Conservation (phyloP, 1,140 invertebrate genomes). For the Microplitis demolitor region DNA sequence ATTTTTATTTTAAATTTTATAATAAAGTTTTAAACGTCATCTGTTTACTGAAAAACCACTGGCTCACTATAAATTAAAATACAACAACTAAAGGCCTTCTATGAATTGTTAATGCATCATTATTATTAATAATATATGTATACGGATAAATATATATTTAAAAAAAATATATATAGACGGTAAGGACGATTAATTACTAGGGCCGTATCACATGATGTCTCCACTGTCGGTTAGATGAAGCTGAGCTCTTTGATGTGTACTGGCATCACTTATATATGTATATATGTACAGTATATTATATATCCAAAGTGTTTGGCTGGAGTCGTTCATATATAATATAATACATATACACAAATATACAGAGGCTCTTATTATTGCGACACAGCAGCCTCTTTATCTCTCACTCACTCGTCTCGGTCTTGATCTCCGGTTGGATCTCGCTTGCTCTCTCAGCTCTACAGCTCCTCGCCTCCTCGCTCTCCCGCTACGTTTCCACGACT, state of each 20-base stretch:
- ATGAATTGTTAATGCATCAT: background rate
- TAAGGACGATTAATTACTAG: background rate
- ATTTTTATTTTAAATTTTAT: no score
- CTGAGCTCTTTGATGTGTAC: background rate
- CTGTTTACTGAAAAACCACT: no score
- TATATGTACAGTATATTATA: background rate
- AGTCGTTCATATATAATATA: background rate
- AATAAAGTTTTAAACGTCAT: no score
- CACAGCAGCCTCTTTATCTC: conserved; percentile 11
- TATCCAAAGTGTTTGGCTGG: background rate
- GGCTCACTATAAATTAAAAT: no score
- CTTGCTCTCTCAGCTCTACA: background rate
- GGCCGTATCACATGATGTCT: background rate
- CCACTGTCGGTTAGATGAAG: background rate
- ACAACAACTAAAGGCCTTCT: background rate
- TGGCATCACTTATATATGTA: no score
- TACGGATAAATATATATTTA: no score
- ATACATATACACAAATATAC: background rate
- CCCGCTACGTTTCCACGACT: conserved; percentile 35
- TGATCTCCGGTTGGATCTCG: conserved; percentile 26
- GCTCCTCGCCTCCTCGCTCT: background rate
- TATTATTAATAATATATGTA: background rate
- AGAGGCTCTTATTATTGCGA: background rate
- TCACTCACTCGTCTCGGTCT: background rate
- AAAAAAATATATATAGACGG: background rate